A percentile compares a stretch with the other conserved stretches of the same genome.
phyloP scores from a whole-genome alignment of 2,113 vertebrate species.

The Pseudopipra pipra region DNA sequence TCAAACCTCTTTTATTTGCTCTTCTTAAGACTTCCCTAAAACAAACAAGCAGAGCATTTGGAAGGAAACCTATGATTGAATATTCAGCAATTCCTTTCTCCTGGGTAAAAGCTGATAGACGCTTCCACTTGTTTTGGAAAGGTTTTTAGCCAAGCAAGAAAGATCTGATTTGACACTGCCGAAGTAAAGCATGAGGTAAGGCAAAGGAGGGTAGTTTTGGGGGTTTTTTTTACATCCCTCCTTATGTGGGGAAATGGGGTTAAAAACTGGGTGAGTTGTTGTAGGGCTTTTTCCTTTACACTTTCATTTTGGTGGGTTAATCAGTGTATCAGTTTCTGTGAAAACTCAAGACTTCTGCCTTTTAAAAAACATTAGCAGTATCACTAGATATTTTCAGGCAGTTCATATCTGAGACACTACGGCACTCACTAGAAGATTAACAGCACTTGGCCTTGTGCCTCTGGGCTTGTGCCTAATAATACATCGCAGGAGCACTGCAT shows the following conservation, averaged over 20 bases:
- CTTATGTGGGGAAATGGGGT: not conserved
- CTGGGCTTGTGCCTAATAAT: not conserved
- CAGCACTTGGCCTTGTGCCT: not conserved
- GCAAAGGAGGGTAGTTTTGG: not conserved
- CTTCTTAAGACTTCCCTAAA: constrained; percentile 8
- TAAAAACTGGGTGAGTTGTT: not conserved
- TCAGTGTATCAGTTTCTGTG: not conserved
- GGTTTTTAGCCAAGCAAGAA: not conserved
- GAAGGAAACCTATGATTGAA: not conserved
- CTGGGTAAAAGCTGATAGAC: not conserved
- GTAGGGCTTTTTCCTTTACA: not conserved
- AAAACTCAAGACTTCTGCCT: not conserved
- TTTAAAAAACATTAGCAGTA: not conserved
- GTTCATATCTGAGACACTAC: not conserved
- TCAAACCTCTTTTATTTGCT: not conserved
- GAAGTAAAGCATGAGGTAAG: not conserved
- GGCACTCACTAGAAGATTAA: not conserved
- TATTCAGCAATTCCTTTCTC: not conserved
- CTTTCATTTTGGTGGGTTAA: not conserved
- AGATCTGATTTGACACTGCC: not conserved
- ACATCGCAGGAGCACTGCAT: not conserved
- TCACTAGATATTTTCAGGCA: not conserved
- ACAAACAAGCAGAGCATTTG: not conserved
- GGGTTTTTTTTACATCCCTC: not conserved
- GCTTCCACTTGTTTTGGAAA: not conserved